phyloP scores from a whole-genome alignment of 1,140 invertebrate species.

The Apis florea region DNA sequence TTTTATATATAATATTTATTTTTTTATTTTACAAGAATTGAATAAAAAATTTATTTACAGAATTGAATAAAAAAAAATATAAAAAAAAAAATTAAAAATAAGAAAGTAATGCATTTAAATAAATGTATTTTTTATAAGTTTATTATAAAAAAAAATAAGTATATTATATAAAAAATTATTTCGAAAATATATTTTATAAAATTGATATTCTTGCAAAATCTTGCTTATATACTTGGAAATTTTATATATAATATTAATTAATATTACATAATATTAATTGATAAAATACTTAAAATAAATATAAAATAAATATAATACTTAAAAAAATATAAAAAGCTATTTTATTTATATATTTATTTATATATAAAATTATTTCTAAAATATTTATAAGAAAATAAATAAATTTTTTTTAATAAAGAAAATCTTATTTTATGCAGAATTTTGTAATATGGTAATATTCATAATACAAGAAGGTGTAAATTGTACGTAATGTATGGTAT shows the following conservation, averaged over 20 bases:
- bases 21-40: no score
- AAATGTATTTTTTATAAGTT: no score
- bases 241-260: neutral
- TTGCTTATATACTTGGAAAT: neutral
- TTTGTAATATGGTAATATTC: constrained; percentile 73
- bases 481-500: constrained; percentile 81
- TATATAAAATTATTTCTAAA: neutral
- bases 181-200: neutral
- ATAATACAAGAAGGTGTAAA: constrained; percentile 85
- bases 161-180: no score
- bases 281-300: neutral
- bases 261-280: neutral
- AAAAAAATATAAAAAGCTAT: neutral
- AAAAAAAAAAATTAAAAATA: no score
- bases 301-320: no score
- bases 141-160: no score
- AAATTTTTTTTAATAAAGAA: neutral
- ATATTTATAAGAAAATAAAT: neutral
- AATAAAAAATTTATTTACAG: no score
- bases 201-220: neutral
- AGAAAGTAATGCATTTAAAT: no score
- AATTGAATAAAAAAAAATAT: no score
- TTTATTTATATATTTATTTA: neutral
- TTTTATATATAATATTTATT: no score
- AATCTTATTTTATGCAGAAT: neutral